Evolutionary conservation across 2,113 vertebrate genomes (phyloP).

Genomic region (Bujurquina vittata): DNA sequence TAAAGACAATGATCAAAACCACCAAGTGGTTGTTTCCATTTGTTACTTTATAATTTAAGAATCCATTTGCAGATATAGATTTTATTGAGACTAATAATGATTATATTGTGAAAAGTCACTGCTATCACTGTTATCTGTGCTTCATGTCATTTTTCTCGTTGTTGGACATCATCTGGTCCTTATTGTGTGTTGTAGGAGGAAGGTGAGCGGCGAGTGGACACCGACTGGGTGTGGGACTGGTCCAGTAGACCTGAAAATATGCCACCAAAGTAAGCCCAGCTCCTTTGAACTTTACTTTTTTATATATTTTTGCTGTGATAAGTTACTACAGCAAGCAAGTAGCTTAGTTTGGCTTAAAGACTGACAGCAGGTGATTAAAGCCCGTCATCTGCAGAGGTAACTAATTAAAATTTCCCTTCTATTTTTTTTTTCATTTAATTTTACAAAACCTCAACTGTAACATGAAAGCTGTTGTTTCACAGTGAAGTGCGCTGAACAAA

Average conservation of each 20-base stretch:
- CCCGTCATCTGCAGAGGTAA: neutral
- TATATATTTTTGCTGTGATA: neutral
- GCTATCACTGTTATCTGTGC: too few species aligned
- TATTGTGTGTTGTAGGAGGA: constrained; percentile 61
- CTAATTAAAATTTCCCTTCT: neutral
- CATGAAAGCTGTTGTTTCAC: too few species aligned
- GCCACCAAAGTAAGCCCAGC: constrained; percentile 77
- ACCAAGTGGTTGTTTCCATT: too few species aligned
- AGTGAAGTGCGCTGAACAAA: too few species aligned
- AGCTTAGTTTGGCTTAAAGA: constrained; percentile 5
- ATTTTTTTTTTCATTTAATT: neutral
- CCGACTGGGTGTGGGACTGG: constrained; percentile 83
- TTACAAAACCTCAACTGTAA: too few species aligned
- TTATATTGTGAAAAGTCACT: too few species aligned
- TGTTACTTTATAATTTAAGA: too few species aligned
- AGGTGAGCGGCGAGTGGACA: constrained; percentile 62
- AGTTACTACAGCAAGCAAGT: neutral
- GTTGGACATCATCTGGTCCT: neutral
- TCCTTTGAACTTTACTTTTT: neutral
- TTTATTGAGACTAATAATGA: too few species aligned
- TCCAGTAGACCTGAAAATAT: constrained; percentile 83
- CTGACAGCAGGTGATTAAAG: neutral
- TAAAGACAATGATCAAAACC: too few species aligned
- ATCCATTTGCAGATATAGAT: too few species aligned
- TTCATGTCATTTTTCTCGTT: neutral